Percentiles rank a stretch among this genome's conserved stretches.
Evolutionary conservation across 2,888 invertebrate species (phyloP).

Genomic region (Choristoneura rosaceana): DNA sequence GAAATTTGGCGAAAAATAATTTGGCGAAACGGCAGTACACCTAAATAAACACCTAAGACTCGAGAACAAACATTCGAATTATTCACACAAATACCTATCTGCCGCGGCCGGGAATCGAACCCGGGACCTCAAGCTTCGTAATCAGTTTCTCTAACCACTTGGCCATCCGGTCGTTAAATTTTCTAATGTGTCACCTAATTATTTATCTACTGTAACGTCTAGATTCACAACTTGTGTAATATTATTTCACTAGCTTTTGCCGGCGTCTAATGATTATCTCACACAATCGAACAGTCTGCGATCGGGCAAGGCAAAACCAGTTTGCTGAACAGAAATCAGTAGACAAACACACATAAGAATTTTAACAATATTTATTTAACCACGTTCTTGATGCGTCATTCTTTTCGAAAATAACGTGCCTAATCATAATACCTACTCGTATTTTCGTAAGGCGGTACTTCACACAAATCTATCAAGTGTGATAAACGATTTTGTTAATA

Average conservation of each 20-base stretch:
- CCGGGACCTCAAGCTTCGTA: no score
- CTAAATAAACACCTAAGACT: no score
- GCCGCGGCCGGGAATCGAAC: no score
- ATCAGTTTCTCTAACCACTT: no score
- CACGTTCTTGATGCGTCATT: conserved; percentile 19
- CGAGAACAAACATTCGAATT: no score
- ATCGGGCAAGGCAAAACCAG: not conserved
- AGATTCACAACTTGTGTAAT: no score
- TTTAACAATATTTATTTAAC: conserved; percentile 5
- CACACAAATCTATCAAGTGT: conserved; percentile 23
- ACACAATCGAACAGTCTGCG: not conserved
- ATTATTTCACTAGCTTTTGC: not conserved
- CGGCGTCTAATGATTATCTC: not conserved
- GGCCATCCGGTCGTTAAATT: no score
- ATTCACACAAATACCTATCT: no score
- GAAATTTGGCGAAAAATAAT: no score
- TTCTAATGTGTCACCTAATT: no score
- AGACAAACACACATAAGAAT: not conserved
- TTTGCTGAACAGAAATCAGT: not conserved
- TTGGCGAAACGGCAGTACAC: no score
- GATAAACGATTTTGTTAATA: conserved; percentile 11
- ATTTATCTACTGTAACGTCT: no score
- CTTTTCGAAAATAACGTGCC: not conserved
- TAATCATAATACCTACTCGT: not conserved
- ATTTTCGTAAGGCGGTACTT: conserved; percentile 13